phyloP scores from a whole-genome alignment of 2,113 vertebrate genomes.

The Rhinogobius similis region DNA sequence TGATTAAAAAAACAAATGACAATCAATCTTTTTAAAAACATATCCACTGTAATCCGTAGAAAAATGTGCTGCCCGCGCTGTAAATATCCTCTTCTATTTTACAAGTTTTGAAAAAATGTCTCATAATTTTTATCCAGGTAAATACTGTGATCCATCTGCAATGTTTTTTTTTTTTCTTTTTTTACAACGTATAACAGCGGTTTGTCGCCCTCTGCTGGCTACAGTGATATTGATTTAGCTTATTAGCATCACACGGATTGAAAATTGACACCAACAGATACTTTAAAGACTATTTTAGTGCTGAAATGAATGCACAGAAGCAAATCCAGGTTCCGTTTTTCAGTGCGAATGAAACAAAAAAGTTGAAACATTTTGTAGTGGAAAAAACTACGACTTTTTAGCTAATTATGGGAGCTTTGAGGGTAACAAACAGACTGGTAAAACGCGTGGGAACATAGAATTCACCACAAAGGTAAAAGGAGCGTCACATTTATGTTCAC shows the following conservation, averaged over 20 bases:
- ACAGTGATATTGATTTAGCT: background rate
- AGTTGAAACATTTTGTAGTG: background rate
- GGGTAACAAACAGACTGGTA: conserved; percentile 37
- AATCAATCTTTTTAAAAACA: conserved; percentile 42
- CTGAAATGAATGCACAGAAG: background rate
- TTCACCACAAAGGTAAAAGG: conserved; percentile 32
- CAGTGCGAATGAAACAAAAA: background rate
- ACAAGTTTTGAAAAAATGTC: background rate
- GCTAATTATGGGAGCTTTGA: conserved; percentile 5
- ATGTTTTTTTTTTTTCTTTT: no score
- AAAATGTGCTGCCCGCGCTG: background rate
- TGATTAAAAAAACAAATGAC: conserved; percentile 36
- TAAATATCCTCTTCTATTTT: conserved; percentile 10
- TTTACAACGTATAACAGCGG: background rate
- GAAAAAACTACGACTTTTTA: background rate
- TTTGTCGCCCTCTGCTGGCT: background rate
- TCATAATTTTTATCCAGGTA: background rate
- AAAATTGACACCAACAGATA: background rate
- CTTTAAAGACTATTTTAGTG: background rate
- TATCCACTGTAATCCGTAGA: background rate
- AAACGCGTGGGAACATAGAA: conserved; percentile 33
- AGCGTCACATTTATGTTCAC: background rate
- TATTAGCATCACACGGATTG: background rate
- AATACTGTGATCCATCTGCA: background rate
- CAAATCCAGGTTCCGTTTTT: background rate